A percentile compares a stretch with the other conserved stretches of the same genome.
Conservation (phyloP, 2,888 invertebrate genomes). For the Helleia helle region DNA sequence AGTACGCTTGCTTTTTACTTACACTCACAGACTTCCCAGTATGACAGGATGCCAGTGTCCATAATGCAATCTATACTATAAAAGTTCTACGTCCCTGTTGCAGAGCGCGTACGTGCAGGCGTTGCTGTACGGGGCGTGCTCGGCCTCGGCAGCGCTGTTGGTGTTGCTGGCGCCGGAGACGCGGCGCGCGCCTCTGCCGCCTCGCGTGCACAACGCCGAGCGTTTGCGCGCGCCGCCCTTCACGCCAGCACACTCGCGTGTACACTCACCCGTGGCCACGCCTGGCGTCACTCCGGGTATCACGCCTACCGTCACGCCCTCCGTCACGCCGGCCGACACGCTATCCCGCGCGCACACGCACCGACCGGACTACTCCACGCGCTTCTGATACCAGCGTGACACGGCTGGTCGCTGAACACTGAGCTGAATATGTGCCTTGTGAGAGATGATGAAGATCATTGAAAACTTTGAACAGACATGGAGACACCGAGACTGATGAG, state of each 20-base stretch:
- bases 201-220: conserved; percentile 64
- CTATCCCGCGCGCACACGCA: not conserved
- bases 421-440: too few species aligned
- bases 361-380: not conserved
- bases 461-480: too few species aligned
- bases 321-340: not conserved
- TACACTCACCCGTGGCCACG: conserved; percentile 3
- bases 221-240: conserved; percentile 22
- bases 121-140: conserved; percentile 59
- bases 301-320: not conserved
- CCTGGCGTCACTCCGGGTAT: not conserved
- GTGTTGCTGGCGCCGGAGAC: conserved; percentile 76
- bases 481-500: too few species aligned
- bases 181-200: conserved; percentile 68
- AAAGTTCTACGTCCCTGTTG: not conserved
- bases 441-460: too few species aligned
- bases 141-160: conserved; percentile 56
- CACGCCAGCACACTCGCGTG: conserved; percentile 10
- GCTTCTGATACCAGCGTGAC: conserved; percentile 1
- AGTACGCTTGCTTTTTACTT: conserved; percentile 16
- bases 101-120: conserved; percentile 47
- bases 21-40: too few species aligned
- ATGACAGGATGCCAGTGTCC: too few species aligned
- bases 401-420: too few species aligned
- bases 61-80: too few species aligned